Evolutionary conservation across 2,888 invertebrate species (phyloP).

Genomic region (Neoscelio sp.): DNA sequence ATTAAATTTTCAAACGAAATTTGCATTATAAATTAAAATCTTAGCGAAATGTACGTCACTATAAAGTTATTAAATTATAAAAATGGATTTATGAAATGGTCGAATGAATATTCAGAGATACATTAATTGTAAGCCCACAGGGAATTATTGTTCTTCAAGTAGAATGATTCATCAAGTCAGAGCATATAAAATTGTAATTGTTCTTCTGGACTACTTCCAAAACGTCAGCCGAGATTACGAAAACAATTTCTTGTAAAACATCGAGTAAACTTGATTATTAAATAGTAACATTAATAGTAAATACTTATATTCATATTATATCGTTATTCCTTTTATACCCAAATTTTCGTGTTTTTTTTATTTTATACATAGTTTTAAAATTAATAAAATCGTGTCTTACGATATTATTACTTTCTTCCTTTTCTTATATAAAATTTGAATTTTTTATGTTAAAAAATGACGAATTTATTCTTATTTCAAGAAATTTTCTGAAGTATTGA

Average conservation of each 20-base stretch:
- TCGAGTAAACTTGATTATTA: conserved; percentile 14
- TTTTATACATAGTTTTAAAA: too few relatives aligned
- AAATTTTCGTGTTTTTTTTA: too few relatives aligned
- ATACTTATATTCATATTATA: too few relatives aligned
- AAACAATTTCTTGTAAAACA: conserved; percentile 31
- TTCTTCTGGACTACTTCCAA: conserved; percentile 50
- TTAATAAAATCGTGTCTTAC: too few relatives aligned
- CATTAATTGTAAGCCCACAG: conserved; percentile 41
- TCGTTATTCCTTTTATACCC: too few relatives aligned
- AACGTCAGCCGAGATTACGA: conserved; percentile 12
- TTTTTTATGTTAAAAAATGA: too few relatives aligned
- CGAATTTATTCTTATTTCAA: too few relatives aligned
- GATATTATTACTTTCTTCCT: too few relatives aligned
- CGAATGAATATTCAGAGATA: conserved; percentile 23
- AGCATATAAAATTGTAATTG: conserved; percentile 56
- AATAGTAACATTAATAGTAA: too few relatives aligned
- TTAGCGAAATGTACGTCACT: conserved; percentile 17
- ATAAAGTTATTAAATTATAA: conserved; percentile 33
- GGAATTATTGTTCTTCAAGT: conserved; percentile 49
- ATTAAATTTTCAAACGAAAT: conserved; percentile 19
- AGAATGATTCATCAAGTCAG: conserved; percentile 55
- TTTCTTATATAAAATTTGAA: too few relatives aligned
- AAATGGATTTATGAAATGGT: conserved; percentile 10
- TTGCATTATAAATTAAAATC: conserved; percentile 18
- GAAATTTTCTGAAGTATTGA: too few relatives aligned